Conservation (phyloP, 2,888 invertebrate genomes). For the Sepiola atlantica region DNA sequence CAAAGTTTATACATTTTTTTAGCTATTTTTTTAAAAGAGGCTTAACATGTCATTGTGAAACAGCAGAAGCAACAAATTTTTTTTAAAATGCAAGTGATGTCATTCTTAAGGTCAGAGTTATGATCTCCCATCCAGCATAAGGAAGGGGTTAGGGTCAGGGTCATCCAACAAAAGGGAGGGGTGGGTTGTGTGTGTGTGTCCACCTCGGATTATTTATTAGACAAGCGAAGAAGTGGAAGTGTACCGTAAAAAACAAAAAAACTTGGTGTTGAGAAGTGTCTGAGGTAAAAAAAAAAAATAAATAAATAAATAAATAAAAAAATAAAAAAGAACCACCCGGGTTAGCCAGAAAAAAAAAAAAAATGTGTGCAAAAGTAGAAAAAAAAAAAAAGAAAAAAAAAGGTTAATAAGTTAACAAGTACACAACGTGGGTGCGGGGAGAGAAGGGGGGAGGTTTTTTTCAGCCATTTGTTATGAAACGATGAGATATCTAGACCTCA, state of each 20-base stretch:
- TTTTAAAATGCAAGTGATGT: too few species aligned
- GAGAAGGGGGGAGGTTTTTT: neutral
- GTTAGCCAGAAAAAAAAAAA: neutral
- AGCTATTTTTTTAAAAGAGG: too few species aligned
- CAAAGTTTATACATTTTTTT: too few species aligned
- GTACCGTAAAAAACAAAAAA: neutral
- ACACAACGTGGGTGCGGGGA: neutral
- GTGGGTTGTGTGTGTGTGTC: neutral
- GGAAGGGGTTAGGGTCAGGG: neutral
- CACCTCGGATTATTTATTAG: neutral
- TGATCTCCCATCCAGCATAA: too few species aligned
- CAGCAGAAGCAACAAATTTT: too few species aligned
- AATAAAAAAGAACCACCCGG: neutral
- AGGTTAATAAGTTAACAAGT: neutral
- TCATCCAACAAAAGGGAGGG: neutral
- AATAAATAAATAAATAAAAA: neutral
- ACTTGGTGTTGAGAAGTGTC: neutral
- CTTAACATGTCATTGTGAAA: too few species aligned
- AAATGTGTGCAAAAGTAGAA: neutral
- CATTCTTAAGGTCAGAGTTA: too few species aligned
- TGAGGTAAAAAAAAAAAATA: neutral
- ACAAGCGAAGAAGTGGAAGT: too few species aligned
- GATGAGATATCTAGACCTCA: neutral
- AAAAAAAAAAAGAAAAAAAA: neutral
- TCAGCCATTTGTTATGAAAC: constrained; percentile 19